phyloP scores from a whole-genome alignment of 2,113 vertebrate species.

The Gnathonemus echidnorhynchus region DNA sequence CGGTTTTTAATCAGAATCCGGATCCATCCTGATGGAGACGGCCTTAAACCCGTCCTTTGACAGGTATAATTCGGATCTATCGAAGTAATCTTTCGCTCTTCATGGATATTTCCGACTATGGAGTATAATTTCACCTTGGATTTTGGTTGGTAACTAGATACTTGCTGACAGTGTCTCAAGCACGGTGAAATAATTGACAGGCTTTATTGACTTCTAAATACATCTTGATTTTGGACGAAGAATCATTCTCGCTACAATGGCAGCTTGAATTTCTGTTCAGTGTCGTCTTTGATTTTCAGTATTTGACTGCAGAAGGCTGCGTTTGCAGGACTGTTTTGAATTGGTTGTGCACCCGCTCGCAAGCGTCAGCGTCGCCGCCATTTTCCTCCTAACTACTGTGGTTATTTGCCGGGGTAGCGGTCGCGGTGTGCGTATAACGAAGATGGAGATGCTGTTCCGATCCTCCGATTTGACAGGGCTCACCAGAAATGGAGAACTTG shows the following conservation, averaged over 20 bases:
- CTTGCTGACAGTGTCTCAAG: not conserved
- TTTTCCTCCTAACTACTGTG: constrained; percentile 18
- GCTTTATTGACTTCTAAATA: not conserved
- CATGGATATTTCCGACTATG: constrained; percentile 7
- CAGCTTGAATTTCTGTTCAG: not conserved
- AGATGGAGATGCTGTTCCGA: not conserved
- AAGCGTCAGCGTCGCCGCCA: constrained; percentile 27
- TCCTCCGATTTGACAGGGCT: not conserved
- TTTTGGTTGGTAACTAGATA: not conserved
- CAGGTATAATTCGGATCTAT: constrained; percentile 48
- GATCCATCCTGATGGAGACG: constrained; percentile 57
- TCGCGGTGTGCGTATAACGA: not conserved
- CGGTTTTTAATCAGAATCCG: constrained; percentile 30
- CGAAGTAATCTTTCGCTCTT: not conserved
- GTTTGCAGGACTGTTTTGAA: constrained; percentile 10
- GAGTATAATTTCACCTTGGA: not conserved
- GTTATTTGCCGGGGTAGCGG: not conserved
- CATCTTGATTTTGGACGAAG: not conserved
- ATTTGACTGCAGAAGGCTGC: not conserved
- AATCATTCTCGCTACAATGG: not conserved
- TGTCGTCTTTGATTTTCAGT: not conserved
- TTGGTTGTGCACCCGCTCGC: not conserved
- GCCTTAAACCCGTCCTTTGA: constrained; percentile 55
- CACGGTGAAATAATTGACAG: not conserved
- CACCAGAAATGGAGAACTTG: not conserved